phyloP scores from a whole-genome alignment of 2,113 vertebrate species.

The Daphoenositta chrysoptera region DNA sequence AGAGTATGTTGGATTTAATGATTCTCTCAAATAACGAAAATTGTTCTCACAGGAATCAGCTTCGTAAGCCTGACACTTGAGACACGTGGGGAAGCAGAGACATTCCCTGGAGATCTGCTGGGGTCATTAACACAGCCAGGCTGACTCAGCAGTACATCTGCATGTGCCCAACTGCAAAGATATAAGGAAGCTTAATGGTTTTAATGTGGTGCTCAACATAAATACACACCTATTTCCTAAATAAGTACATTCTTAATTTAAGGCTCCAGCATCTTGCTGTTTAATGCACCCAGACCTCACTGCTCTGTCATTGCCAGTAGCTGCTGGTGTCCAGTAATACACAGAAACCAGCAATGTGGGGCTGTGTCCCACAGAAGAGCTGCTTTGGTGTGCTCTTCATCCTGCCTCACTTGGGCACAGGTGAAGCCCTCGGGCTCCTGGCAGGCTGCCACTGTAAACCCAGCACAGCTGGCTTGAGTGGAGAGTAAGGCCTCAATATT shows the following conservation, averaged over 20 bases:
- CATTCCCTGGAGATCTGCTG: neutral
- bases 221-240: neutral
- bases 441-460: neutral
- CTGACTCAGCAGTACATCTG: neutral
- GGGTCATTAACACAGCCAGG: neutral
- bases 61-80: neutral
- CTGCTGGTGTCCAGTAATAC: neutral
- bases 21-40: neutral
- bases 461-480: neutral
- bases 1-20: neutral
- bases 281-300: neutral
- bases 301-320: neutral
- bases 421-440: neutral
- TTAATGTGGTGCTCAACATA: neutral
- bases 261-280: neutral
- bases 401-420: neutral
- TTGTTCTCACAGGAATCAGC: neutral
- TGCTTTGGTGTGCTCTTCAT: neutral
- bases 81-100: neutral
- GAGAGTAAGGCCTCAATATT: neutral
- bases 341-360: rapidly evolving
- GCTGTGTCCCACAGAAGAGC: neutral
- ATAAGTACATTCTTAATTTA: neutral
- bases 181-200: neutral
- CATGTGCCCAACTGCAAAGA: neutral